Percentiles rank a stretch among this genome's conserved stretches.
Conservation (phyloP, 2,888 invertebrate genomes). For the Heliconius aoede region DNA sequence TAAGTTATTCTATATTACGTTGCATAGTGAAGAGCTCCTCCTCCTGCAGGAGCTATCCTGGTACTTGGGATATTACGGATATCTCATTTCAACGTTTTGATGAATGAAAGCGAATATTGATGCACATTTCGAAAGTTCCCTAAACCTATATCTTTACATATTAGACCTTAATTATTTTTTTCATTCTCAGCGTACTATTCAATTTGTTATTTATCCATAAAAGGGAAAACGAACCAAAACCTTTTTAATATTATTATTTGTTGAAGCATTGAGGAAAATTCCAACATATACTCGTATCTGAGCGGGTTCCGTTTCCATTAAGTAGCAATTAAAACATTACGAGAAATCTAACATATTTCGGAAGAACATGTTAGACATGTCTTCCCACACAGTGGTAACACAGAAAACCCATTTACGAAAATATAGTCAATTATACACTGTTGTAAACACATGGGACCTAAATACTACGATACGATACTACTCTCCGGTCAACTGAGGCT, state of each 20-base stretch:
- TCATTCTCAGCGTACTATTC: no score
- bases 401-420: constrained; percentile 12
- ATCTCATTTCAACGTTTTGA: no score
- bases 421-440: constrained; percentile 16
- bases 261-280: background rate
- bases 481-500: background rate
- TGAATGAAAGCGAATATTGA: no score
- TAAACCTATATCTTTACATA: no score
- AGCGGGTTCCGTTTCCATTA: background rate
- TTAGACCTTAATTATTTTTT: no score
- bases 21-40: no score
- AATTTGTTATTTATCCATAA: background rate
- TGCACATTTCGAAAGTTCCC: no score
- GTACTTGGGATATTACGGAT: no score
- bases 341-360: constrained; percentile 18
- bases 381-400: constrained; percentile 15
- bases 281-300: background rate
- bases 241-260: background rate
- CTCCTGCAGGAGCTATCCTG: no score
- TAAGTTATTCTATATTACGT: background rate
- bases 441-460: background rate
- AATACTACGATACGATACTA: background rate
- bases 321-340: constrained; percentile 5
- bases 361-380: constrained; percentile 10
- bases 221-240: background rate